Evolutionary conservation across 2,888 invertebrate species (phyloP), one percentile per base, ranked within the genome.

Genomic region (Encarsia formosa): DNA sequence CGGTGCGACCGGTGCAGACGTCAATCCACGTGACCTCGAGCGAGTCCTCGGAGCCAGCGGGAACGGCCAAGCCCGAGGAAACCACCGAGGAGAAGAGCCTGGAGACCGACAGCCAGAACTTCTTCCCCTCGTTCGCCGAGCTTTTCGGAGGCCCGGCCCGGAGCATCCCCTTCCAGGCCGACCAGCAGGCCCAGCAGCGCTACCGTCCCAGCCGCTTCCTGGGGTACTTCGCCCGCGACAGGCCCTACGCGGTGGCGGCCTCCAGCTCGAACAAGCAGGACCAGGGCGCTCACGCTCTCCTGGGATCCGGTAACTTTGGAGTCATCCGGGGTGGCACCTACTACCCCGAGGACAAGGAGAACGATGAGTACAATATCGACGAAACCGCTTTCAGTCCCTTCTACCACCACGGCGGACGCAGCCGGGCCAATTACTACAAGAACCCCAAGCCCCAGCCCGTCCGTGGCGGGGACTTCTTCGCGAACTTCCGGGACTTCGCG

Each of bases 401-500:
- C 61, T 81, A 80, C 39, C 78, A 79, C 53, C 83, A 84, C 54
- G 86, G 85, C 64, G 85, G 87, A 0, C 86, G 89, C 49, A 86
- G 86, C 15, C 79, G 88, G 40, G 85, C 88, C 0, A 81, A 84
- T 0, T 82, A 82, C 58, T 76, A 79, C 23, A 79, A 82, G 1
- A 88, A 89, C 65, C 86, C 88, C 0, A 81, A 85, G 65, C 85
- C 85, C 4, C 86, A 87, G 44, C 84, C 86, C 61, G 83, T 87
- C 22, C 84, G 71, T 0, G 70, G 71, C 3, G 74, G 86, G 52
- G 90, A 91, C 65, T 91, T 91, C 66, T 91, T 92, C 66, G 89
- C 90, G 4, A 90, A 91, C 68, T 92, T 92, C 76, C 81, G 89
- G 64, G 92, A 92, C 69, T 92, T 92, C 66, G 91, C 92, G 1